Evolutionary conservation across 2,797 vertebrate species (phyloP).

Genomic region (Malurus splendens): DNA sequence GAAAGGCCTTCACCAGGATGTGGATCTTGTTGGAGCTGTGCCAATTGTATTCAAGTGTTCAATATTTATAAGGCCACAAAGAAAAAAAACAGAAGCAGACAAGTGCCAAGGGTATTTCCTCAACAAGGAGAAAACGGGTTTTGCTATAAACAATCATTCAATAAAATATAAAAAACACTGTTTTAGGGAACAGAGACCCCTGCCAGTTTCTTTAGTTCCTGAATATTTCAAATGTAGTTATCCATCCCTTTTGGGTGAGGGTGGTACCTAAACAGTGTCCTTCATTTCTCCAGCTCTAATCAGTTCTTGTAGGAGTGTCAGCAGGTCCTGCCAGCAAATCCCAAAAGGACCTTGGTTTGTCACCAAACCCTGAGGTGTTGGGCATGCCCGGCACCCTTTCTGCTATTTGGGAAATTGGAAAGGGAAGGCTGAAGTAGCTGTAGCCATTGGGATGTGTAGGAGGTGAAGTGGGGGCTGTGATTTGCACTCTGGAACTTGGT

Average conservation of each 20-base stretch:
- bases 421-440: not conserved
- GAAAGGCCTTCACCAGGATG: not conserved
- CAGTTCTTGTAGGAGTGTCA: not conserved
- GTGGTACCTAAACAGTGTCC: not conserved
- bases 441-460: rapidly evolving
- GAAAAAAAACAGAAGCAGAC: not conserved
- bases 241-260: not conserved
- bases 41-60: not conserved
- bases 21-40: not conserved
- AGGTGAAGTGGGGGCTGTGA: not conserved
- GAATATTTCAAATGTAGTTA: not conserved
- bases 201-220: not conserved
- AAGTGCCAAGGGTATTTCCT: not conserved
- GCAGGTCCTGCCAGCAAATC: not conserved
- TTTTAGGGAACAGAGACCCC: not conserved
- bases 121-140: not conserved
- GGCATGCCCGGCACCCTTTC: not conserved
- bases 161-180: not conserved
- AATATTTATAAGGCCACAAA: not conserved
- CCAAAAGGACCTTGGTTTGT: not conserved
- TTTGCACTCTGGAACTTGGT: not conserved
- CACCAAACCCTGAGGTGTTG: not conserved
- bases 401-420: not conserved
- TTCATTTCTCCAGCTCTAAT: not conserved
- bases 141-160: not conserved